Evolutionary conservation across 30 jellyfish, hydroid and myxozoan species (phyloP).

Genomic region (Aurelia aurita complex sp. Pacific): DNA sequence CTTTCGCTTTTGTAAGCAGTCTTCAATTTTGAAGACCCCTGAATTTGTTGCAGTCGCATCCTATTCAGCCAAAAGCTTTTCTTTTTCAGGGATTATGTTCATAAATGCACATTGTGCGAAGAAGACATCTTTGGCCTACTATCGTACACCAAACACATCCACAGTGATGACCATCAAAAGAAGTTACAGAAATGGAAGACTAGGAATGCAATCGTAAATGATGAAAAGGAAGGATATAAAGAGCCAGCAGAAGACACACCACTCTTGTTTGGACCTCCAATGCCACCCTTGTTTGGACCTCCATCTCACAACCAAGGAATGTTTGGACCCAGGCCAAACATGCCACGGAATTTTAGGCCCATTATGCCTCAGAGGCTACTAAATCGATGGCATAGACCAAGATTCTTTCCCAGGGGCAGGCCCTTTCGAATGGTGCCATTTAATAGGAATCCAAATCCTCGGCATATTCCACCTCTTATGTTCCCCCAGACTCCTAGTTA

Average conservation of each 20-base stretch:
- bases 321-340: no score
- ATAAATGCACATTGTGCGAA: slow-evolving; percentile 59
- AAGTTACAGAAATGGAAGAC: slow-evolving; percentile 52
- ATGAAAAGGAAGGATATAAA: not conserved
- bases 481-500: not conserved
- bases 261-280: no score
- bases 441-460: not conserved
- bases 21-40: no score
- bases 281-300: no score
- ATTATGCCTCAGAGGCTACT: no score
- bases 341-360: no score
- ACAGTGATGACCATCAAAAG: slow-evolving; percentile 73
- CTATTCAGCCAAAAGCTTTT: no score
- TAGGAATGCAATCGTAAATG: slow-evolving; percentile 12
- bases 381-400: not conserved
- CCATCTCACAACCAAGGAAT: no score
- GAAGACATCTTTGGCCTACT: slow-evolving; percentile 63
- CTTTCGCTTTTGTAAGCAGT: no score
- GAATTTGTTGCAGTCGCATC: no score
- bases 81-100: slow-evolving; percentile 54
- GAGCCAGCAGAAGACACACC: no score
- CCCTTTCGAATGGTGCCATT: not conserved
- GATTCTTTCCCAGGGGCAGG: not conserved
- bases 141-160: slow-evolving; percentile 72
- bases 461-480: not conserved